Base-by-base conservation (phyloP, 2,113 vertebrate species). In the Amia ocellicauda region DNA sequence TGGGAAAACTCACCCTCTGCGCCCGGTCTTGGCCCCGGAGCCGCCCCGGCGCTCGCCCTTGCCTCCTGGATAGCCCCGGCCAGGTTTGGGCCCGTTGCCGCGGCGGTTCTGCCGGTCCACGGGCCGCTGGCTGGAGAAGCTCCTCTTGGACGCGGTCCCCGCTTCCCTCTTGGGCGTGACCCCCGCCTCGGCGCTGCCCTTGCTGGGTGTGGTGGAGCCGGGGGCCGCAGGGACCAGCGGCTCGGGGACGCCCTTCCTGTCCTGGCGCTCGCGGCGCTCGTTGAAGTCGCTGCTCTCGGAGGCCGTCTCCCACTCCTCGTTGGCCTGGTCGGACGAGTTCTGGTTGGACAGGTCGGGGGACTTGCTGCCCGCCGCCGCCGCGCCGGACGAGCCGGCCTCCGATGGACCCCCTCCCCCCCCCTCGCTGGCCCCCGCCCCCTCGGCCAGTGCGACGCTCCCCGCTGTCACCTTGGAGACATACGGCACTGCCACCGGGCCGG, bases 211-310 rank as follows among this genome's bases (percentile, higher is more conserved):
- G 36, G 72, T 26, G 3, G 79, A 78, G 74, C 62, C 82, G 86
- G 0, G 75, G 62, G 3, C 74, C 62, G 1, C 61, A 62, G 47
- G 80, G 70, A 19, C 56, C 71, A 0, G 60, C 64, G 0, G 80
- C 64, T 86, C 77, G 55, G 90, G 88, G 1, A 87, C 88, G 31
- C 88, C 88, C 75, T 94, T 95, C 69, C 91, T 91, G 69, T 98
- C 97, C 67, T 97, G 96, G 55, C 97, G 91, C 63, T 99, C 97
- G 42, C 97, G 81, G 51, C 96, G 88, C 74, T 99, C 97, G 23
- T 98, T 98, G 82, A 99, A 99, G 81, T 99, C 97, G 0, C 97
- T 99, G 77, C 97, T 99, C 82, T 99, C 97, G 0, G 97, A 99
- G 24, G 97, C 97, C 0, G 97, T 99, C 77, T 99, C 97, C 97